Evolutionary conservation across 2,888 invertebrate species (phyloP).

Genomic region (Lasioglossum villosulum): DNA sequence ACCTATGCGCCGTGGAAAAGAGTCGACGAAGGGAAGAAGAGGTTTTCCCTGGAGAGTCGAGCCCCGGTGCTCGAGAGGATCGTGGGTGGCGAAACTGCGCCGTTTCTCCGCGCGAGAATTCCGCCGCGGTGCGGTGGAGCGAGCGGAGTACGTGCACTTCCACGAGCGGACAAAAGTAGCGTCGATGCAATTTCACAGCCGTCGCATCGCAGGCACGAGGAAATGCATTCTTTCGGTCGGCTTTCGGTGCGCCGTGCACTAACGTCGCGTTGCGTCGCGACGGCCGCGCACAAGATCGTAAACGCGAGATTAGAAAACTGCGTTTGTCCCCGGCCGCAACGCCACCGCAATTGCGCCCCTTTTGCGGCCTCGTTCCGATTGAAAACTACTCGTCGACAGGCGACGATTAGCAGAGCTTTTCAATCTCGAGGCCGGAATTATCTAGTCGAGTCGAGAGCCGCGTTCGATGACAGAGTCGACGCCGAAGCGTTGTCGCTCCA

Average conservation of each 20-base stretch:
- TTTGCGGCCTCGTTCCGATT: not conserved
- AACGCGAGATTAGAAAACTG: conserved; percentile 16
- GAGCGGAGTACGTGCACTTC: conserved; percentile 55
- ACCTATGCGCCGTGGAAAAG: not conserved
- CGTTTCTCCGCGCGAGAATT: conserved; percentile 44
- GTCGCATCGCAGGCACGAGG: conserved; percentile 67
- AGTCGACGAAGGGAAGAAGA: not conserved
- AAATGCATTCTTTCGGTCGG: conserved; percentile 69
- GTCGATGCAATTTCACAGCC: conserved; percentile 72
- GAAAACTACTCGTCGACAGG: conserved; percentile 1
- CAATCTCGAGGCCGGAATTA: not conserved
- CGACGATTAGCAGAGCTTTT: conserved; percentile 3
- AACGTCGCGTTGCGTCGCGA: not conserved
- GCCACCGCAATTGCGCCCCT: not conserved
- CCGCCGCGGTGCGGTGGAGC: conserved; percentile 19
- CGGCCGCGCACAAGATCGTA: conserved; percentile 13
- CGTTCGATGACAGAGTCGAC: not conserved
- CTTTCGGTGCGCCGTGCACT: not conserved
- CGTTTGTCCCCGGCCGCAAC: not conserved
- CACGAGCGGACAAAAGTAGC: conserved; percentile 62
- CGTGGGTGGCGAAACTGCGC: conserved; percentile 48
- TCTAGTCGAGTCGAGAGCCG: not conserved
- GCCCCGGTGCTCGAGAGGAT: conserved; percentile 17
- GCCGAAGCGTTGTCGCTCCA: not conserved
- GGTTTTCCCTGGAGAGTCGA: conserved; percentile 35